These are phyloP conservation scores for Hypotaenidia philippensis DNA, from an alignment of 2,797 vertebrate species.

Conservation along the genomic window DNA sequence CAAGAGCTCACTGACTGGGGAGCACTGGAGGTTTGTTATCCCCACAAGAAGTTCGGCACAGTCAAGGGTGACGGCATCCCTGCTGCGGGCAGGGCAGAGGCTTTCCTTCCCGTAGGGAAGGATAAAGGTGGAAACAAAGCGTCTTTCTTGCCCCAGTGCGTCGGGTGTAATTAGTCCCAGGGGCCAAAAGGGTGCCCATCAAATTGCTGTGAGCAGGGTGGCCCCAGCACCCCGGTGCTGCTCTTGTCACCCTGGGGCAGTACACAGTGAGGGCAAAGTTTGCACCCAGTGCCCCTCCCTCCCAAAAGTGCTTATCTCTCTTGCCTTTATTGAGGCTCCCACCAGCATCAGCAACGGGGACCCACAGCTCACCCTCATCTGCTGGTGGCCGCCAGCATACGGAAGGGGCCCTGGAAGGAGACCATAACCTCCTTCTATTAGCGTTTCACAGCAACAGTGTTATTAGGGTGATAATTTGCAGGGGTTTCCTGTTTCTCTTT, in stretches of 20 bases:
- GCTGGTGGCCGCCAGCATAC: rapidly evolving
- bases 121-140: not conserved
- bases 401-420: not conserved
- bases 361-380: not conserved
- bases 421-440: not conserved
- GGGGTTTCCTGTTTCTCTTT: not conserved
- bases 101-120: not conserved
- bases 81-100: not conserved
- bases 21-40: not conserved
- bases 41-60: not conserved
- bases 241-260: not conserved
- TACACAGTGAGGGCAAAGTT: rapidly evolving
- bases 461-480: not conserved
- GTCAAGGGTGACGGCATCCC: not conserved
- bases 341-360: not conserved
- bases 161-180: not conserved
- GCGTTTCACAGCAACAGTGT: not conserved
- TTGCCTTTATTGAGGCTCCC: not conserved
- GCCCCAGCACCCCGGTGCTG: rapidly evolving
- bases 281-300: rapidly evolving
- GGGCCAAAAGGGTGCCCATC: not conserved
- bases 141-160: rapidly evolving
- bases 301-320: rapidly evolving
- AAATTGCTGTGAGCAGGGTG: not conserved
- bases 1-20: not conserved